phyloP scores from a whole-genome alignment of 2,888 invertebrate genomes.

The Rugalucina vietnamica region DNA sequence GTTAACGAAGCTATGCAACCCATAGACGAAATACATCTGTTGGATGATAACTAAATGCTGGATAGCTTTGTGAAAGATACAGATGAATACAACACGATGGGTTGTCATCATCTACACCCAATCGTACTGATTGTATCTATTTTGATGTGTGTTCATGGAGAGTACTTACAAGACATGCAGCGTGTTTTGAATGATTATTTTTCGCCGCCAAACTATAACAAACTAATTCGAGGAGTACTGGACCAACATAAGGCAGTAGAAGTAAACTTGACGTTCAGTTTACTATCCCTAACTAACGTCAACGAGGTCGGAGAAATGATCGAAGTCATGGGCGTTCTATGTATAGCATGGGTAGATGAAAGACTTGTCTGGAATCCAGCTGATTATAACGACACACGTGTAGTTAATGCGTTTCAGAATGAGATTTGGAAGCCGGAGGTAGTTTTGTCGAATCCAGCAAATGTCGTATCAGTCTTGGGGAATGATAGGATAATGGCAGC shows the following conservation, averaged over 20 bases:
- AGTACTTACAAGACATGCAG: constrained; percentile 5
- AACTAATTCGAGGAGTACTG: constrained; percentile 19
- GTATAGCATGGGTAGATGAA: constrained; percentile 32
- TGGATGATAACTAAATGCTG: too few relatives aligned
- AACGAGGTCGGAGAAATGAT: constrained; percentile 29
- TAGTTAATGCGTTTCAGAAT: constrained; percentile 16
- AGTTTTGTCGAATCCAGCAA: constrained; percentile 16
- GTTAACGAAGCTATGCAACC: too few relatives aligned
- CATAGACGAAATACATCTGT: too few relatives aligned
- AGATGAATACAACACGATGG: too few relatives aligned
- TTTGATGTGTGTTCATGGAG: too few relatives aligned
- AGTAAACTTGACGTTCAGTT: not conserved
- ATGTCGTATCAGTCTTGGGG: not conserved
- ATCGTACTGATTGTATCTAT: too few relatives aligned
- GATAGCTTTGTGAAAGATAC: too few relatives aligned
- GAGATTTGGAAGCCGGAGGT: constrained; percentile 45
- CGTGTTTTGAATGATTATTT: constrained; percentile 2
- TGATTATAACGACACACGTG: not conserved
- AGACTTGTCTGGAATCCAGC: not conserved
- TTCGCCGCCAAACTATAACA: constrained; percentile 16
- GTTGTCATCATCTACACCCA: too few relatives aligned
- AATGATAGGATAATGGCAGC: constrained; percentile 6
- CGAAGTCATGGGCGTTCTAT: constrained; percentile 21
- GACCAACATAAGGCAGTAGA: constrained; percentile 11
- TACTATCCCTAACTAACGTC: not conserved